Evolutionary conservation across 2,113 vertebrate species (phyloP).

Genomic region (Sorex araneus): DNA sequence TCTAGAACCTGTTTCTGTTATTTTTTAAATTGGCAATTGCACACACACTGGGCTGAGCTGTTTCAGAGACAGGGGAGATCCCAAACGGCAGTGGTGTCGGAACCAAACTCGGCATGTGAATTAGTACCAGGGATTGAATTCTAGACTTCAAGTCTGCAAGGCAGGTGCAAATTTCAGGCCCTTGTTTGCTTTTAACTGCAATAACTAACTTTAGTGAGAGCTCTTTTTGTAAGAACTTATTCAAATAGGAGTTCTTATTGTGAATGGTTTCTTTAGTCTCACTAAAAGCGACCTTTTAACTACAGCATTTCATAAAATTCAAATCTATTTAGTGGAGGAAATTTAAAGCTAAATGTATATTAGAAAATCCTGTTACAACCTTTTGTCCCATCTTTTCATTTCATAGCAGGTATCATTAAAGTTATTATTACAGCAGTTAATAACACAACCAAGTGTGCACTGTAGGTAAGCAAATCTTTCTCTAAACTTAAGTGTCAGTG

Average conservation of each 20-base stretch:
- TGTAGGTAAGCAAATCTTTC: constrained; percentile 8
- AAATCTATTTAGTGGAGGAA: constrained; percentile 7
- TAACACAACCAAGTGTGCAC: too few species aligned
- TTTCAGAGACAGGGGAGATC: too few species aligned
- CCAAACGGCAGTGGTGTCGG: too few species aligned
- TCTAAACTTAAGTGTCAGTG: not conserved
- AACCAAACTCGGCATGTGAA: too few species aligned
- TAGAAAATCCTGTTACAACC: constrained; percentile 21
- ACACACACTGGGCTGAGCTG: too few species aligned
- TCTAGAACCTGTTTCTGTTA: too few species aligned
- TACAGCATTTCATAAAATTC: constrained; percentile 30
- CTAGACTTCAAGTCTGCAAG: too few species aligned
- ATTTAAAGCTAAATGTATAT: constrained; percentile 29
- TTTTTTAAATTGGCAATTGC: too few species aligned
- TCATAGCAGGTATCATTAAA: constrained; percentile 9
- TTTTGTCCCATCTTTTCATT: constrained; percentile 43
- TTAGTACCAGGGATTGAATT: too few species aligned
- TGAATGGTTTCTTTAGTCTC: constrained; percentile 36
- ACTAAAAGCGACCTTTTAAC: not conserved
- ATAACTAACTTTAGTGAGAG: constrained; percentile 25
- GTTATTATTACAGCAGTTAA: too few species aligned
- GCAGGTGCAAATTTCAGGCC: too few species aligned
- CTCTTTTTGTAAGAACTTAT: constrained; percentile 44
- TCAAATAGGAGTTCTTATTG: constrained; percentile 25
- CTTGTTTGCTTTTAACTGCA: not conserved